A percentile compares a stretch with the other conserved stretches of the same genome.
phyloP scores from a whole-genome alignment of 2,113 vertebrate species.

The Rhadina sibilatrix region DNA sequence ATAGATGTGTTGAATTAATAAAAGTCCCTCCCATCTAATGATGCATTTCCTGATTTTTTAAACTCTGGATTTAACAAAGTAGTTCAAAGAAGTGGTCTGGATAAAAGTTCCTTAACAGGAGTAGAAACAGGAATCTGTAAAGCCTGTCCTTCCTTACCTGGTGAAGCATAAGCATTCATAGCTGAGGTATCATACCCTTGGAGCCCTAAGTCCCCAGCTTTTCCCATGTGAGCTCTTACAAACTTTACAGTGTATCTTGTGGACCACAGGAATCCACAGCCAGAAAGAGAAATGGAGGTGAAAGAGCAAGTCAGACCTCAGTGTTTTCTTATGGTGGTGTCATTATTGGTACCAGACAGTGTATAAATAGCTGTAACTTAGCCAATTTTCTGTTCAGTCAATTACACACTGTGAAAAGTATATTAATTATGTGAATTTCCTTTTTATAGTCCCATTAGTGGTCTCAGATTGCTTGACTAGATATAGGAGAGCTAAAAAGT shows the following conservation, averaged over 20 bases:
- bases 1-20: neutral
- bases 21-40: neutral
- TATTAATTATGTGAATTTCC: neutral
- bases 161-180: neutral
- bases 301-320: neutral
- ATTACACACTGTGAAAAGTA: neutral
- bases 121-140: neutral
- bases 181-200: fast-evolving
- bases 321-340: neutral
- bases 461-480: neutral
- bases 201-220: neutral
- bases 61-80: neutral
- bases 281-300: neutral
- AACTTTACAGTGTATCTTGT: neutral
- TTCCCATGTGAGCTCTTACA: fast-evolving
- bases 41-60: neutral
- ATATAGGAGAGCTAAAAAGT: neutral
- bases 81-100: neutral
- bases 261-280: neutral
- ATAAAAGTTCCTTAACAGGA: neutral
- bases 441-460: fast-evolving
- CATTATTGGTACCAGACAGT: neutral
- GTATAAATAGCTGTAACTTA: neutral
- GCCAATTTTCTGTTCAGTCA: neutral
- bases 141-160: neutral